Base-by-base conservation (phyloP, 2,113 vertebrate species). In the Xiphophorus maculatus region DNA sequence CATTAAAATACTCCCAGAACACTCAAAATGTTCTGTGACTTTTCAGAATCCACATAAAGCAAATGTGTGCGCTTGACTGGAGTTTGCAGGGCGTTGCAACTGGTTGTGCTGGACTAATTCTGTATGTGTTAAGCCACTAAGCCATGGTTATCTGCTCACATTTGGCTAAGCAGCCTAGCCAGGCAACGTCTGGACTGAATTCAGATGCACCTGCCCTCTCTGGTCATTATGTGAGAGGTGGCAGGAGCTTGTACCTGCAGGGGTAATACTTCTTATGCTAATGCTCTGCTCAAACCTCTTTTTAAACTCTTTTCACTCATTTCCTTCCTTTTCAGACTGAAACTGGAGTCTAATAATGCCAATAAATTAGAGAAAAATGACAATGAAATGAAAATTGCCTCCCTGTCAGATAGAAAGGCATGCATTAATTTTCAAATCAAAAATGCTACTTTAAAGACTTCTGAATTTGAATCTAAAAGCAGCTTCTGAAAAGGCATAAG, bases 91-190 rank as follows among this genome's bases (percentile, higher is more conserved):
- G 35, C 15, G 12, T 17, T 28, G 42, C 40, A 25, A 80, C 81
- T 78, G 80, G 83, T 77, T 68, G 64, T 61, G 80, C 67, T 81
- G 88, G 80, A 65, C 79, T 91, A 89, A 91, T 80, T 87, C 80
- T 80, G 66, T 30, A 48, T 75, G 76, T 77, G 77, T 69, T 89
- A 87, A 92, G 82, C 84, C 86, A 83, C 27, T 92, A 88, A 92
- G 79, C 87, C 62, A 15, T 6, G 27, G 82, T 87, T 89, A 91
- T 89, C 86, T 84, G 61, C 76, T 84, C 81, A 84, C 83, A 75
- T 88, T 87, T 66, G 69, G 66, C 80, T 91, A 85, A 90, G 88
- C 82, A 83, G 89, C 78, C 83, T 86, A 48, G 80, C 60, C 65
- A 58, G 63, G 68, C 68, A 64, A 71, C 28, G 77, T 80, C 76